Percentiles rank a stretch among this genome's conserved stretches.
Evolutionary conservation across 2,113 vertebrate species (phyloP).

Genomic region (Ptilonorhynchus violaceus): DNA sequence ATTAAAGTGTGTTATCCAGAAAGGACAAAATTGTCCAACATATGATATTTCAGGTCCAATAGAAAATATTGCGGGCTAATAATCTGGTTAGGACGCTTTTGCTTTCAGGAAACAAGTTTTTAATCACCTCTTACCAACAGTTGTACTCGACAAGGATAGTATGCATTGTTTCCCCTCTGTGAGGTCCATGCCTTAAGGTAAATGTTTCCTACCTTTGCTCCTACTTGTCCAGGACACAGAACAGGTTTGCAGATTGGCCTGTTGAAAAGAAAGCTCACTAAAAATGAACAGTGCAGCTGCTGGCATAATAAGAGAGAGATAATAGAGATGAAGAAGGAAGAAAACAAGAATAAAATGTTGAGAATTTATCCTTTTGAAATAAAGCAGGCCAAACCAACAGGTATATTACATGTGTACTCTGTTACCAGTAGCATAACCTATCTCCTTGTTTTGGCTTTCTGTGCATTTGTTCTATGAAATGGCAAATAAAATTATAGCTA

Average conservation of each 20-base stretch:
- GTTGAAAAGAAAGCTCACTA: constrained; percentile 33
- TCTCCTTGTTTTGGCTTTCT: constrained; percentile 67
- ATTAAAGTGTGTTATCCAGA: neutral
- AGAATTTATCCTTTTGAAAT: constrained; percentile 36
- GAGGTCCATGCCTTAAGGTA: neutral
- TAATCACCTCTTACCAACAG: neutral
- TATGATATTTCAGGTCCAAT: neutral
- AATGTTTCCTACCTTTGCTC: neutral
- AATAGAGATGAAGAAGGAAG: constrained; percentile 44
- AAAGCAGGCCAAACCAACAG: constrained; percentile 15
- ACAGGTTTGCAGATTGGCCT: constrained; percentile 29
- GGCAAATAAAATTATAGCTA: constrained; percentile 80
- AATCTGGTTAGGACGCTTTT: neutral
- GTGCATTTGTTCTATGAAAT: constrained; percentile 70
- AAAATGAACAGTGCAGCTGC: constrained; percentile 31
- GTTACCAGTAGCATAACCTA: constrained; percentile 15
- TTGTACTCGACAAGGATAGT: neutral
- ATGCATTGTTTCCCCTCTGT: neutral
- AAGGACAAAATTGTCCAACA: neutral
- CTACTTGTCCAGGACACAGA: neutral
- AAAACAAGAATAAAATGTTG: constrained; percentile 10
- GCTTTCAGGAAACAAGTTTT: neutral
- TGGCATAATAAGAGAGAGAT: constrained; percentile 28
- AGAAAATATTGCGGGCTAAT: neutral
- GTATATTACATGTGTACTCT: neutral